Conservation (phyloP, 2,888 invertebrate species). For the Autographa pulchrina region DNA sequence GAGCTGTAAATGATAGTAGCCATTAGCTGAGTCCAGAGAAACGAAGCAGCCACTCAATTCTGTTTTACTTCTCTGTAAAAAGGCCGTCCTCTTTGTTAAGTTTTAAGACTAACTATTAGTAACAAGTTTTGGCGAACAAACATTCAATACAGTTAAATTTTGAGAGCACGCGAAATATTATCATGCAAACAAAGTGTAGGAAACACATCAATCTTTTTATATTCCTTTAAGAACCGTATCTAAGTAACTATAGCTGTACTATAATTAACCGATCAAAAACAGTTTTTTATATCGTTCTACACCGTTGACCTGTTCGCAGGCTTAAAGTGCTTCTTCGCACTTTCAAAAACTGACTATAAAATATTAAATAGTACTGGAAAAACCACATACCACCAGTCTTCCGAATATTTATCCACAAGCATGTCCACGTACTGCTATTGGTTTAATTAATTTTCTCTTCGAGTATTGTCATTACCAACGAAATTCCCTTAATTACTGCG, state of each 20-base stretch:
- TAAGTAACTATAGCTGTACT: no score
- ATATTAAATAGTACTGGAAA: no score
- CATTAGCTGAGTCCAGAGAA: neutral
- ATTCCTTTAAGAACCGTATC: no score
- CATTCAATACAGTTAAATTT: neutral
- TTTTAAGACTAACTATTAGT: neutral
- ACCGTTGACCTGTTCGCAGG: no score
- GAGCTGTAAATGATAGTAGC: conserved; percentile 11
- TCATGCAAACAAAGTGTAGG: neutral
- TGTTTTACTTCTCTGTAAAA: conserved; percentile 6
- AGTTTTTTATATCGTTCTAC: no score
- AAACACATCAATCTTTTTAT: neutral
- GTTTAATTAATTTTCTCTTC: neutral
- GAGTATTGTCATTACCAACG: neutral
- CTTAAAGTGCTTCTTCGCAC: no score
- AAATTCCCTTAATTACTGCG: neutral
- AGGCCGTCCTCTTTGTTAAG: neutral
- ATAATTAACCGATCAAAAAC: no score
- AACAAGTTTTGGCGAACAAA: neutral
- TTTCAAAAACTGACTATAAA: no score
- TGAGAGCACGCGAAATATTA: neutral
- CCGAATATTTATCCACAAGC: neutral
- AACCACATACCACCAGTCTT: no score
- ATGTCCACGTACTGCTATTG: neutral
- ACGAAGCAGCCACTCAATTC: conserved; percentile 5